Percentiles rank a stretch among this genome's conserved stretches.
Conservation (phyloP, 2,113 vertebrate species). For the rabbit (Oryctolagus cuniculus) region mOryCun1.1 NC_091432.1:101607001-101607500, state of each 20-base stretch:
- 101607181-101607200: slow-evolving; percentile 37
- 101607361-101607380: no score
- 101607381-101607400: no score
- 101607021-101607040: background rate
- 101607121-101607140: slow-evolving; percentile 34
- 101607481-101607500: slow-evolving; percentile 61
- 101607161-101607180: slow-evolving; percentile 2
- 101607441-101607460: slow-evolving; percentile 63
- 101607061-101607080: background rate
- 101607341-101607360: no score
- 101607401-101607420: background rate
- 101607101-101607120: background rate
- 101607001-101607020: background rate
- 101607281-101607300: no score
- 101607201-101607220: background rate
- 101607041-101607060: background rate
- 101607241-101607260: no score
- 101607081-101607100: slow-evolving; percentile 11
- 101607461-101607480: slow-evolving; percentile 71
- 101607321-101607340: no score
- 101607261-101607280: no score
- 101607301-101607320: no score
- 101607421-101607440: slow-evolving; percentile 48
- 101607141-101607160: background rate
- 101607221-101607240: background rate